A percentile compares a stretch with the other conserved stretches of the same genome.
These are phyloP conservation scores for Onychomys leucogaster DNA, from an alignment of 2,797 vertebrate genomes.

Conservation along the genomic window DNA sequence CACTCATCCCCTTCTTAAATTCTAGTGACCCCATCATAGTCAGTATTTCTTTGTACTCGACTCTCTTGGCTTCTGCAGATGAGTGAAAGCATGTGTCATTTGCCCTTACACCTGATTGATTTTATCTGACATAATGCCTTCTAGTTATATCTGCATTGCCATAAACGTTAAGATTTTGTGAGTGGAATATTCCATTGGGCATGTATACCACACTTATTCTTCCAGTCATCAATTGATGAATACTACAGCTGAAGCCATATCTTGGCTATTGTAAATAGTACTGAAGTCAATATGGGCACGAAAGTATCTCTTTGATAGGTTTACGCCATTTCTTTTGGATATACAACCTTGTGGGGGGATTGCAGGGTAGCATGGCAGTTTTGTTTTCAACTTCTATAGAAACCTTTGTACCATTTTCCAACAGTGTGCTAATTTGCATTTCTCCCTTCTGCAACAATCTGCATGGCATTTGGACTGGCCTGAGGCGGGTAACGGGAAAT, in stretches of 20 bases:
- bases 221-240: neutral
- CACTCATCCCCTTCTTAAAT: neutral
- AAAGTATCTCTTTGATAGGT: neutral
- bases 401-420: neutral
- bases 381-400: neutral
- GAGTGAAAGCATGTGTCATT: neutral
- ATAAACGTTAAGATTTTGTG: neutral
- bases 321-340: neutral
- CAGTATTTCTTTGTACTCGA: neutral
- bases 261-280: neutral
- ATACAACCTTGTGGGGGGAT: neutral
- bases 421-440: neutral
- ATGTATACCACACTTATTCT: neutral
- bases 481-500: neutral
- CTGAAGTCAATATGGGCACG: neutral
- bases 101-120: neutral
- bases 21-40: neutral
- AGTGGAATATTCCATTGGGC: neutral
- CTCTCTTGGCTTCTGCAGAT: neutral
- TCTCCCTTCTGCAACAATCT: neutral
- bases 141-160: neutral
- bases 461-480: neutral
- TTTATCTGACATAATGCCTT: neutral
- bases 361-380: neutral
- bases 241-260: neutral